phyloP scores from a whole-genome alignment of 2,888 invertebrate genomes.

The Alviniconcha strummeri region DNA sequence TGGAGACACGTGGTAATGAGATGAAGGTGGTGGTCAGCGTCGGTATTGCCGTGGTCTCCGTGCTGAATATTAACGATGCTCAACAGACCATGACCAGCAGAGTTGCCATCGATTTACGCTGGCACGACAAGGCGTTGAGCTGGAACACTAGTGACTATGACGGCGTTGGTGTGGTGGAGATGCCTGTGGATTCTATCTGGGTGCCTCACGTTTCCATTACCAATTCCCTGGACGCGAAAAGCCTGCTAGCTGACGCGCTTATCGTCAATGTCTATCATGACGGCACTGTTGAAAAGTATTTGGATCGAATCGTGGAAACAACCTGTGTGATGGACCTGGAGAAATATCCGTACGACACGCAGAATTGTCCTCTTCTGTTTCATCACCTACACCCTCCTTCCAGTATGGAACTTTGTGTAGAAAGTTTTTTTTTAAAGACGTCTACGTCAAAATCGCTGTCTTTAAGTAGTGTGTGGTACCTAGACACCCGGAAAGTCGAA shows the following conservation, averaged over 20 bases:
- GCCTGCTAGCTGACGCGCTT: too few relatives aligned
- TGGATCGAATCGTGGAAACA: not conserved
- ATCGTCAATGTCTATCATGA: too few relatives aligned
- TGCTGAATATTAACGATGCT: not conserved
- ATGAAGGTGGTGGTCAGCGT: not conserved
- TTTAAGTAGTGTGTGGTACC: too few relatives aligned
- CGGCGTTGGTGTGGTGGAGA: not conserved
- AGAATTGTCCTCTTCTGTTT: not conserved
- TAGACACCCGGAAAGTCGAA: too few relatives aligned
- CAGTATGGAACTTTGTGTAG: too few relatives aligned
- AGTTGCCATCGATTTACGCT: not conserved
- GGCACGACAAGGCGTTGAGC: not conserved
- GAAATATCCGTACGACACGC: conserved; percentile 22
- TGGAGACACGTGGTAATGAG: not conserved
- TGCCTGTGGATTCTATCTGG: conserved; percentile 7
- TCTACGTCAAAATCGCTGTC: too few relatives aligned
- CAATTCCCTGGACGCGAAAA: conserved; percentile 14
- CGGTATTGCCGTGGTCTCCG: not conserved
- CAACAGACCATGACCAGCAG: conserved; percentile 1
- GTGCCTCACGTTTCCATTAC: not conserved
- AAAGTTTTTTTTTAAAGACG: too few relatives aligned
- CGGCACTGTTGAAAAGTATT: too few relatives aligned
- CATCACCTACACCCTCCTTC: too few relatives aligned
- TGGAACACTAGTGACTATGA: not conserved
- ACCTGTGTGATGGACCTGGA: conserved; percentile 17